Evolutionary conservation across 2,888 invertebrate genomes (phyloP), one percentile per base, ranked within the genome.

Genomic region (Copidosoma aretas): DNA sequence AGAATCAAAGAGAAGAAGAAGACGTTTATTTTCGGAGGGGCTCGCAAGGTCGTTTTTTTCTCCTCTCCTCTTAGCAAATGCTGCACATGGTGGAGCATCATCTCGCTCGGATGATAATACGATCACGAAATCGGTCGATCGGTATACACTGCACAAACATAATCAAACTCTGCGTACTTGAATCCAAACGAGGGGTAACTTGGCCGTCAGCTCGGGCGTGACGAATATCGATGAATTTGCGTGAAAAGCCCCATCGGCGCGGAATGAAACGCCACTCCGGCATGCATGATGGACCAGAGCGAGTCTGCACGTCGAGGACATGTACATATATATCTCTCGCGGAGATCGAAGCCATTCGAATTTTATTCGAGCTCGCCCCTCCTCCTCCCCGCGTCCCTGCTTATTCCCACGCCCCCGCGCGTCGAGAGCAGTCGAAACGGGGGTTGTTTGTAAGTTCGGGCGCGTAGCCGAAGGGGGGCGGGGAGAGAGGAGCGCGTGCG

Each of bases 1-100:
- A n/a, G 60, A n/a, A n/a, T n/a, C n/a, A n/a, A n/a, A 17, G 32
- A 51, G 39, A 56, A 56, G 22, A 43, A 41, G 22, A 25, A 10
- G 67, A 60, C 51, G 61, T 59, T 61, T 67, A 71, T 67, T 71
- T 71, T 64, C 64, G 64, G 67, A 56, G 41, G 24, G 43, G n/a
- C 49, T 61, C 58, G 32, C 32, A 32, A 32, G 32, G 32, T 32
- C 8, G 32, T 8, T 32, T 32, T 32, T 32, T 32, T 32, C 32
- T 32, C 32, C 8, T 5, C 32, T 32, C n/a, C n/a, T 32, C 32
- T 8, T 5, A 32, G 32, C 32, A 32, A 32, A 8, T 32, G 32
- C 8, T 32, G 32, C 32, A 3, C 32, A n/a, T n/a, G n/a, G n/a
- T n/a, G n/a, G n/a, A n/a, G n/a, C n/a, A 5, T 32, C 32, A 32